phyloP scores from a whole-genome alignment of 2,888 invertebrate species.

The Euclidia mi region DNA sequence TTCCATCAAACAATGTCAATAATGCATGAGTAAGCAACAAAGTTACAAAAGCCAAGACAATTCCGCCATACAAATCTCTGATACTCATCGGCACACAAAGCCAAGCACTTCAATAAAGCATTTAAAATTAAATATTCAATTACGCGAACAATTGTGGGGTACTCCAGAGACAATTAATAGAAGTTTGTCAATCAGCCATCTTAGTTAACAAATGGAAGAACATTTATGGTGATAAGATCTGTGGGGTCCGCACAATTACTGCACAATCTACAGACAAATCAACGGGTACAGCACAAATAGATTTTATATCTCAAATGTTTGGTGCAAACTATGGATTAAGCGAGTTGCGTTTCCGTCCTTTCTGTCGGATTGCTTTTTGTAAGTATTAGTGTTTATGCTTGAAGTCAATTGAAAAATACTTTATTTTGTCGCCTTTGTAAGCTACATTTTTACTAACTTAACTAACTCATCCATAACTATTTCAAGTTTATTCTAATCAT shows the following conservation, averaged over 20 bases:
- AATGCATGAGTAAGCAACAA: conserved; percentile 6
- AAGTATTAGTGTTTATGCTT: too few relatives aligned
- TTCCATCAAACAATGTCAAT: neutral
- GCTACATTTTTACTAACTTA: too few relatives aligned
- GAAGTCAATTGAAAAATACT: too few relatives aligned
- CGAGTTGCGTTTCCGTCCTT: neutral
- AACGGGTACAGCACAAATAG: conserved; percentile 79
- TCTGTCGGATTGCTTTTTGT: too few relatives aligned
- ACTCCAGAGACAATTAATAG: conserved; percentile 60
- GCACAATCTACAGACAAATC: conserved; percentile 75
- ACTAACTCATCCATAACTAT: too few relatives aligned
- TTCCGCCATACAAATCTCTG: conserved; percentile 12
- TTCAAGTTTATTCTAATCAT: too few relatives aligned
- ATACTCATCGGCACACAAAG: conserved; percentile 23
- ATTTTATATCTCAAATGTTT: conserved; percentile 73
- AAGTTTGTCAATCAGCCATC: conserved; percentile 70
- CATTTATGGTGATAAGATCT: conserved; percentile 75
- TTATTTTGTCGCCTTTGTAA: too few relatives aligned
- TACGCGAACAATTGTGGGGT: conserved; percentile 38
- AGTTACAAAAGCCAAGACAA: neutral
- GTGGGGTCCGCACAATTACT: conserved; percentile 68
- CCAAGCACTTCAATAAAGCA: conserved; percentile 37
- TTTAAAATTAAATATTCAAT: conserved; percentile 60
- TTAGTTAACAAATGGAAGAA: conserved; percentile 65
- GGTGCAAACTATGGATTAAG: conserved; percentile 44